Conservation (phyloP, 53 echinoderm and acorn worm species). For the Mesocentrotus franciscanus region DNA sequence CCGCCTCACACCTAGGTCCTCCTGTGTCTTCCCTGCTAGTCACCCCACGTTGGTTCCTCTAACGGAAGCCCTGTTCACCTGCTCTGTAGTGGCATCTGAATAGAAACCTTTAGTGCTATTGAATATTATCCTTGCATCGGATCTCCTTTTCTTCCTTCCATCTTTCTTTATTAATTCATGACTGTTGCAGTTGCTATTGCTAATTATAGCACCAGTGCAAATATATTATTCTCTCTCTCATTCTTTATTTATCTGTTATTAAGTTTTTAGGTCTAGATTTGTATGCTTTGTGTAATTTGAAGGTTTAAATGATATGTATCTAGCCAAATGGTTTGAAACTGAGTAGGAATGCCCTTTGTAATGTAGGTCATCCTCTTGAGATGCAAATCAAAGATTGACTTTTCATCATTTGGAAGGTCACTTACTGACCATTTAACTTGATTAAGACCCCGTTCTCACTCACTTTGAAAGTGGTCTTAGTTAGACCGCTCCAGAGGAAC, state of each 20-base stretch:
- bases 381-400: no score
- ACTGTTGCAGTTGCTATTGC: background rate
- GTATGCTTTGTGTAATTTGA: no score
- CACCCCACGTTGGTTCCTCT: background rate
- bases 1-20: background rate
- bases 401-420: no score
- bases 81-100: background rate
- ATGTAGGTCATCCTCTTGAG: no score
- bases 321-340: no score
- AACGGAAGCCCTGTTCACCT: constrained; percentile 8
- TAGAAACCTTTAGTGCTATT: constrained; percentile 9
- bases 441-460: no score
- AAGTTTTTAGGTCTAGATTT: no score
- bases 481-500: no score
- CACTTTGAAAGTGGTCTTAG: no score
- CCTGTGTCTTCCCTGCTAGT: background rate
- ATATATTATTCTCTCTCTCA: background rate
- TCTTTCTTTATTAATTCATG: constrained; percentile 9
- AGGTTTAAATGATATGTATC: no score
- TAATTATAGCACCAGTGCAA: background rate
- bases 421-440: no score
- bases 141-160: background rate
- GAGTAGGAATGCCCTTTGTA: no score
- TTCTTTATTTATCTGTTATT: background rate
- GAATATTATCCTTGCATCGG: constrained; percentile 11